phyloP scores from a whole-genome alignment of 2,113 vertebrate genomes.

The Physeter macrocephalus region DNA sequence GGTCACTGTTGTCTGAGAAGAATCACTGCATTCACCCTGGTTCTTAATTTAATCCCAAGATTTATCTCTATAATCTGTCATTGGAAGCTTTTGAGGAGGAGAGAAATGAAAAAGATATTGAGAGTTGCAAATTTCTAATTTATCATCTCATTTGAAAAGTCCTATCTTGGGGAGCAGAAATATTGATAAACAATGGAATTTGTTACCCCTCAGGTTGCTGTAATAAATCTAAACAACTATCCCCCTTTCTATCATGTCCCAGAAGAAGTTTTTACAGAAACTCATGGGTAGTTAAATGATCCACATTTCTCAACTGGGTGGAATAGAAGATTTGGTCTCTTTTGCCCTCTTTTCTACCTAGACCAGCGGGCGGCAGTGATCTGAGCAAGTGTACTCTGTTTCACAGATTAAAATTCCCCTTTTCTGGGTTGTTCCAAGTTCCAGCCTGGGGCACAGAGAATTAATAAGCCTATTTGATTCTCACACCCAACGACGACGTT shows the following conservation, averaged over 20 bases:
- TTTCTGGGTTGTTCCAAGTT: background rate
- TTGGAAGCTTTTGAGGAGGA: background rate
- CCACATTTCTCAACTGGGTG: background rate
- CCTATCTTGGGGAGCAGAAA: background rate
- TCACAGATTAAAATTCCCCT: background rate
- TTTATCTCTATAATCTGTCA: background rate
- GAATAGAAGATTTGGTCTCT: background rate
- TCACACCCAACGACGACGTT: background rate
- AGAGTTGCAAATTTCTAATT: background rate
- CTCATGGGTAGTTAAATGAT: background rate
- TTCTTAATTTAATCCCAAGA: background rate
- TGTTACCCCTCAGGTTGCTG: background rate
- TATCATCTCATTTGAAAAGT: background rate
- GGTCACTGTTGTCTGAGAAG: background rate
- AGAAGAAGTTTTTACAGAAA: background rate
- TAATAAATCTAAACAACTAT: background rate
- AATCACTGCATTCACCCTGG: background rate
- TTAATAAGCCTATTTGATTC: background rate
- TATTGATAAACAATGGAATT: background rate
- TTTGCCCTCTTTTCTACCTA: background rate
- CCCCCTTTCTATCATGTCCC: background rate
- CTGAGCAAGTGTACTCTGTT: background rate
- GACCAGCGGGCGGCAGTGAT: background rate
- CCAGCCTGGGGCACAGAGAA: background rate
- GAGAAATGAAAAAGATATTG: background rate